Evolutionary conservation across 2,888 invertebrate species (phyloP).

Genomic region (Slavum lentiscoides): DNA sequence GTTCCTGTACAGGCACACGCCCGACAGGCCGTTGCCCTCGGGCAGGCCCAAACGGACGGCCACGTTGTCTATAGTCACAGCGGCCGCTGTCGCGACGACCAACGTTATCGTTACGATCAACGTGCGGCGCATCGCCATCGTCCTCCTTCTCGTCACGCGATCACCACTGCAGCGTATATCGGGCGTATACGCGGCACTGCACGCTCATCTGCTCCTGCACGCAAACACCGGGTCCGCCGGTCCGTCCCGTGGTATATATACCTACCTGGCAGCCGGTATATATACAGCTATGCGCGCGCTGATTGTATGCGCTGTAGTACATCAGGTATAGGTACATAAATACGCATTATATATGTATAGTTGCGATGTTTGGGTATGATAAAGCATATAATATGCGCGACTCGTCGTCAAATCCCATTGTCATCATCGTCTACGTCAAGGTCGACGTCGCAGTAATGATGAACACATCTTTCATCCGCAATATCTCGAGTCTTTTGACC

Average conservation of each 20-base stretch:
- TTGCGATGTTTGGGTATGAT: no score
- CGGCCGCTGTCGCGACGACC: neutral
- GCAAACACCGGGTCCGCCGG: neutral
- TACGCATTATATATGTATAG: no score
- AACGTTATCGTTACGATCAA: neutral
- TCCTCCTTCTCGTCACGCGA: neutral
- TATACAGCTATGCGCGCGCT: no score
- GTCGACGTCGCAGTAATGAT: no score
- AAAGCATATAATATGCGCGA: no score
- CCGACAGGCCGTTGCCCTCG: slow-evolving; percentile 38
- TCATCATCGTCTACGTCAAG: no score
- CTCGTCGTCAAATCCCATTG: no score
- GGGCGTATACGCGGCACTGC: no score
- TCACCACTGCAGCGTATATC: neutral
- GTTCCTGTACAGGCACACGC: slow-evolving; percentile 43
- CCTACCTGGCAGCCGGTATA: neutral
- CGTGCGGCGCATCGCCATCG: neutral
- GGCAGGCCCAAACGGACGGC: slow-evolving; percentile 37
- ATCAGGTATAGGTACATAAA: neutral
- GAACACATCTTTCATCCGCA: no score
- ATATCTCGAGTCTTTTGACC: no score
- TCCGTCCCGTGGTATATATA: neutral
- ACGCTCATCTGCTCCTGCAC: no score
- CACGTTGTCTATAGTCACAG: slow-evolving; percentile 31
- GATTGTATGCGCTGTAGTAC: no score